These are phyloP conservation scores for Eupithecia vulgata DNA, from an alignment of 2,888 invertebrate genomes.

Conservation along the genomic window DNA sequence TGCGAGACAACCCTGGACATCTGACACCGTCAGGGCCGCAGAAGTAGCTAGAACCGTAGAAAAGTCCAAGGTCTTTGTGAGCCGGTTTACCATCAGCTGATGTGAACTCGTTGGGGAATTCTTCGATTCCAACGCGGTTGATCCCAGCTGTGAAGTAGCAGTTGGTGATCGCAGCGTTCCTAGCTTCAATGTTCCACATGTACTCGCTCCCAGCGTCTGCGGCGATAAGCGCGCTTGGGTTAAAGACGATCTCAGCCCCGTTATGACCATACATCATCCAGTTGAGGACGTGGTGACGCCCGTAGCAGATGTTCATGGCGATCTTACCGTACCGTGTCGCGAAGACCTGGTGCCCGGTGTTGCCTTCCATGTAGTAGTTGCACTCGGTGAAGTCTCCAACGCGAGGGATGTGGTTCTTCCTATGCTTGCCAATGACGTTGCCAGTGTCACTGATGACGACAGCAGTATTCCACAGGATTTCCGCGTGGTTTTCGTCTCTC, in stretches of 20 bases:
- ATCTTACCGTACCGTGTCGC: conserved; percentile 94
- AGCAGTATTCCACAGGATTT: conserved; percentile 97
- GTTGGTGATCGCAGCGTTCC: conserved; percentile 98
- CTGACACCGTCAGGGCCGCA: conserved; percentile 96
- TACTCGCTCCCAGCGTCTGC: conserved; percentile 91
- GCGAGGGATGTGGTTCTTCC: conserved; percentile 99
- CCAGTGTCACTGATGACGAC: conserved; percentile 96
- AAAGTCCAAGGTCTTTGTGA: conserved; percentile 94
- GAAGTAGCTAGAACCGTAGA: conserved; percentile 98
- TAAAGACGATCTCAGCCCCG: conserved; percentile 99
- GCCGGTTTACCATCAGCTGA: conserved; percentile 88
- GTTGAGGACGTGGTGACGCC: conserved; percentile 98
- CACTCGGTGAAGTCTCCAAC: conserved; percentile 99
- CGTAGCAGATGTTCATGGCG: conserved; percentile 98
- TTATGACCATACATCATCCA: conserved; percentile 99
- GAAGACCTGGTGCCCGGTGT: conserved; percentile 97
- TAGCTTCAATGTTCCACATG: conserved; percentile 97
- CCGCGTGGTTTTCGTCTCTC: conserved; percentile 93
- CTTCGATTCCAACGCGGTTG: conserved; percentile 97
- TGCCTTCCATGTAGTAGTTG: conserved; percentile 98
- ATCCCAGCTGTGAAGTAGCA: conserved; percentile 97
- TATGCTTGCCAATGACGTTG: conserved; percentile 95
- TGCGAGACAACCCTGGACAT: conserved; percentile 93
- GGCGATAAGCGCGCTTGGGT: conserved; percentile 97
- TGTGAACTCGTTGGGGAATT: conserved; percentile 85